Conservation (phyloP, 1,140 invertebrate genomes). For the Euura saliciscinereae region DNA sequence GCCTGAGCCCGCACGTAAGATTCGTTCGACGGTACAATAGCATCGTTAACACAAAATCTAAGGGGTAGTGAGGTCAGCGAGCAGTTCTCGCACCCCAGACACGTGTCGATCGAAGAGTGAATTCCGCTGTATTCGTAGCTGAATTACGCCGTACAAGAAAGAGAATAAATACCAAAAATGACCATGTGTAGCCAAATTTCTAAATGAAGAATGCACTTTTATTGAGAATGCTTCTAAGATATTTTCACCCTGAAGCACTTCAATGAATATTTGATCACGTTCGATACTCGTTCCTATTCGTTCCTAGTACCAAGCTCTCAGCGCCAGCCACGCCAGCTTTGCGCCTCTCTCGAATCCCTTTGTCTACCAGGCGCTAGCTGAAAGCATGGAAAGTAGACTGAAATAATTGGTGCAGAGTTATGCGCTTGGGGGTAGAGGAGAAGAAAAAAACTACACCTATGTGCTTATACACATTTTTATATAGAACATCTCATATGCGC, state of each 20-base stretch:
- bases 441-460: neutral
- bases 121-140: too few species aligned
- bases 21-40: slow-evolving; percentile 4
- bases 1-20: neutral
- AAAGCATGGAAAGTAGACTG: slow-evolving; percentile 1
- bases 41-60: slow-evolving; percentile 5
- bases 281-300: neutral
- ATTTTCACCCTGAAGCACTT: too few species aligned
- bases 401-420: neutral
- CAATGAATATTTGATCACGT: neutral
- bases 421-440: neutral
- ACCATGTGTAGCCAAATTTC: too few species aligned
- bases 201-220: too few species aligned
- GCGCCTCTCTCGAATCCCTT: slow-evolving; percentile 1
- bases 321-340: neutral
- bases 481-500: too few species aligned
- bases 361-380: neutral
- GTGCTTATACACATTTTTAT: too few species aligned
- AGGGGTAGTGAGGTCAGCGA: neutral
- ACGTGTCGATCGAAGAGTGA: too few species aligned
- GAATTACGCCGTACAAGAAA: too few species aligned
- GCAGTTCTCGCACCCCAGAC: neutral
- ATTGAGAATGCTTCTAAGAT: too few species aligned
- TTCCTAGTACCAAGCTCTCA: neutral
- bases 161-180: too few species aligned